Evolutionary conservation across 2,113 vertebrate genomes (phyloP).

Genomic region (Turdus rufiventris): DNA sequence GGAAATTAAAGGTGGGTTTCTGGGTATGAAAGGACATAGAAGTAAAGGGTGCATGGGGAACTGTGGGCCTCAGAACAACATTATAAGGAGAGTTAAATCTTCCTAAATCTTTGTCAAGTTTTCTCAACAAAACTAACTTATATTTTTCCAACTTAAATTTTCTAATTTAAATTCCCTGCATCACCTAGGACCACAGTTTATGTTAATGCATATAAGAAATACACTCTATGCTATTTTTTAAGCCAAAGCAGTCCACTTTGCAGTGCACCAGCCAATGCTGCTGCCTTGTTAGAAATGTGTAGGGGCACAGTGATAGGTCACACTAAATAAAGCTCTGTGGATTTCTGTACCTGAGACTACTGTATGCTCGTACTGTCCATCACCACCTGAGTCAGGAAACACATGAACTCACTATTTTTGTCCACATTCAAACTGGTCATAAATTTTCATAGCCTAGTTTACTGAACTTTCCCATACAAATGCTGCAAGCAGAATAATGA

Average conservation of each 20-base stretch:
- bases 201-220: background rate
- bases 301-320: background rate
- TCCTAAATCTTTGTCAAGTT: background rate
- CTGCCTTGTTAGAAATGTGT: background rate
- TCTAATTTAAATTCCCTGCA: background rate
- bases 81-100: background rate
- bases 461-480: conserved; percentile 48
- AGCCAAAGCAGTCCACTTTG: background rate
- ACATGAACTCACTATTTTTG: conserved; percentile 17
- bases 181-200: background rate
- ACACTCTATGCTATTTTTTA: background rate
- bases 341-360: background rate
- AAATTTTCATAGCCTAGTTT: conserved; percentile 45
- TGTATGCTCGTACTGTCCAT: background rate
- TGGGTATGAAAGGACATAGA: background rate
- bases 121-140: background rate
- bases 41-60: background rate
- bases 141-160: background rate
- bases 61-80: background rate
- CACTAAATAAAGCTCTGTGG: background rate
- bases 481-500: conserved; percentile 41
- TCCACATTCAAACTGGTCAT: conserved; percentile 11
- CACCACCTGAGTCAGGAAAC: background rate
- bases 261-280: background rate
- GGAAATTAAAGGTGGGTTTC: background rate